Percentiles rank a stretch among this genome's conserved stretches.
These are phyloP conservation scores for Notothenia rossii DNA, from an alignment of 2,113 vertebrate species.

Conservation along the genomic window DNA sequence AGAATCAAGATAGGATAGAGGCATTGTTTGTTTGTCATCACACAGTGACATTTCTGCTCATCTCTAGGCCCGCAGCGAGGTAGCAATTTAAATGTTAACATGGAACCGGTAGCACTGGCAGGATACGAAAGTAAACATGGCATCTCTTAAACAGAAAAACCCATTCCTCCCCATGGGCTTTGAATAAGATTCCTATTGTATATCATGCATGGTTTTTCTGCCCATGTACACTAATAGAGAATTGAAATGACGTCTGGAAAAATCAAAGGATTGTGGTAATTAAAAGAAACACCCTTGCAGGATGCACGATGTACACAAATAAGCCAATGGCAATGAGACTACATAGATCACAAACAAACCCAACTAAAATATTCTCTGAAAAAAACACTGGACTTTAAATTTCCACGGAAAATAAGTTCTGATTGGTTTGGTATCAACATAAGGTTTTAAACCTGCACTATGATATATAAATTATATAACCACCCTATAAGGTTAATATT, in stretches of 20 bases:
- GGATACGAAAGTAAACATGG: constrained; percentile 49
- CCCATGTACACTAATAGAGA: not conserved
- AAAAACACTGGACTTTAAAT: not conserved
- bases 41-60: constrained; percentile 72
- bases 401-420: not conserved
- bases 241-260: not conserved
- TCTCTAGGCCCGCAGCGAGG: constrained; percentile 53
- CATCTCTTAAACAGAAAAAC: constrained; percentile 40
- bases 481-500: too few species aligned
- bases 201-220: not conserved
- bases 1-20: constrained; percentile 39
- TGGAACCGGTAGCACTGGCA: constrained; percentile 44
- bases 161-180: constrained; percentile 4
- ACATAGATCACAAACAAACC: not conserved
- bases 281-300: not conserved
- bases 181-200: constrained; percentile 5
- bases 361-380: not conserved
- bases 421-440: not conserved
- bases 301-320: too few species aligned
- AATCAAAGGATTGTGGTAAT: not conserved
- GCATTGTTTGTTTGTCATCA: constrained; percentile 68
- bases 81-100: constrained; percentile 75
- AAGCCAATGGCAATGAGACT: too few species aligned
- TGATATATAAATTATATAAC: too few species aligned
- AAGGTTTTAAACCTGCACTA: not conserved